A percentile compares a stretch with the other conserved stretches of the same genome.
Conservation (phyloP, 2,888 invertebrate species). For the Cerastis leucographa region DNA sequence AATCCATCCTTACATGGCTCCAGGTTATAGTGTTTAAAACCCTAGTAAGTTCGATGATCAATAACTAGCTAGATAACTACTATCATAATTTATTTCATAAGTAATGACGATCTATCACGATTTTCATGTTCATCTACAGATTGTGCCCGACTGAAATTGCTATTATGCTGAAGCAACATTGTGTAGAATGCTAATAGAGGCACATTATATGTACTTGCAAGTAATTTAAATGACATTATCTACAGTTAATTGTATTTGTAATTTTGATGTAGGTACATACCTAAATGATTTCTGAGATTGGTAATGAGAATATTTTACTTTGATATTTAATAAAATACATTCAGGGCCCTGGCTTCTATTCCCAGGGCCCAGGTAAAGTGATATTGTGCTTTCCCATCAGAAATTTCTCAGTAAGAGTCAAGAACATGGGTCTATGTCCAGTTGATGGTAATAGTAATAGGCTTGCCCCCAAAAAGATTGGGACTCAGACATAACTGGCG, state of each 20-base stretch:
- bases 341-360: not conserved
- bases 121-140: slow-evolving; percentile 27
- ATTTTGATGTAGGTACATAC: not conserved
- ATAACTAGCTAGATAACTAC: not conserved
- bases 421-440: not conserved
- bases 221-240: slow-evolving; percentile 10
- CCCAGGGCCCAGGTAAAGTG: not conserved
- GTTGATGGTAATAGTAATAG: not conserved
- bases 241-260: not conserved
- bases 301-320: not conserved
- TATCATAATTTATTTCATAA: not conserved
- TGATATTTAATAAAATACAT: not conserved
- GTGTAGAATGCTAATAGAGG: slow-evolving; percentile 8
- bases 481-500: not conserved
- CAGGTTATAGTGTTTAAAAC: not conserved
- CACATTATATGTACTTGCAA: slow-evolving; percentile 16
- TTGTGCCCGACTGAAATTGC: slow-evolving; percentile 7
- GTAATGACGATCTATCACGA: slow-evolving; percentile 13
- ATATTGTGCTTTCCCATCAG: not conserved
- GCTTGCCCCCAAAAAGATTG: not conserved
- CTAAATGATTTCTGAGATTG: not conserved
- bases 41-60: slow-evolving; percentile 5
- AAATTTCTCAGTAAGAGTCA: not conserved
- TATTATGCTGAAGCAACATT: slow-evolving; percentile 3
- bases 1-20: not conserved